These are phyloP conservation scores for Drosophila infuscata DNA, from an alignment of 2,888 invertebrate species.

Conservation along the genomic window DNA sequence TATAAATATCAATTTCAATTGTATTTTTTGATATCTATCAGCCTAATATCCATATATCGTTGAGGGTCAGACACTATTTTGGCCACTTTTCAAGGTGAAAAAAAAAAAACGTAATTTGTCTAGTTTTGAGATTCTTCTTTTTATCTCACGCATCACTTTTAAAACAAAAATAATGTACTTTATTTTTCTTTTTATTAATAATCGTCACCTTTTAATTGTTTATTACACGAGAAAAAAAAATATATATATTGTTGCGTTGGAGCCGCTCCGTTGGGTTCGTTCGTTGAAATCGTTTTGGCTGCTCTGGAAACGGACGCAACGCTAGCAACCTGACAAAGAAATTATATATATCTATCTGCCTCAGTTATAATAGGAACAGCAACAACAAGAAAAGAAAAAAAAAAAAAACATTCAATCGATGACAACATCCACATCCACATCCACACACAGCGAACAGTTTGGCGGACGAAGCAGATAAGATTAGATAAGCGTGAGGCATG, in stretches of 20 bases:
- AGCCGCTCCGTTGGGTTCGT: slow-evolving; percentile 65
- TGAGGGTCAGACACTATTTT: slow-evolving; percentile 13
- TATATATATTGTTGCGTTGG: slow-evolving; percentile 13
- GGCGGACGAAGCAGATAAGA: slow-evolving; percentile 49
- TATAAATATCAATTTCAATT: not conserved
- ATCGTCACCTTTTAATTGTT: slow-evolving; percentile 52
- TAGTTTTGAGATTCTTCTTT: not conserved
- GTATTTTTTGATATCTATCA: slow-evolving; percentile 1
- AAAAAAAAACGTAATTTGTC: not conserved
- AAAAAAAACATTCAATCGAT: slow-evolving; percentile 39
- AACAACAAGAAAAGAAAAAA: slow-evolving; percentile 12
- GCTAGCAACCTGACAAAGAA: slow-evolving; percentile 34
- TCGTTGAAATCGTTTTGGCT: slow-evolving; percentile 70
- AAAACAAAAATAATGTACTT: not conserved
- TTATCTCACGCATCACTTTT: not conserved
- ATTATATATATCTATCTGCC: not conserved
- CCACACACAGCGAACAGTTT: slow-evolving; percentile 35
- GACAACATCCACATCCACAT: slow-evolving; percentile 56
- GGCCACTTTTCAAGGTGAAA: slow-evolving; percentile 18
- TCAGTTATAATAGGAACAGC: slow-evolving; percentile 6
- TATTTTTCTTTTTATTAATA: not conserved
- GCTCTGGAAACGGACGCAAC: slow-evolving; percentile 22
- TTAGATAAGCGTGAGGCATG: slow-evolving; percentile 41
- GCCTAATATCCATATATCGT: not conserved
- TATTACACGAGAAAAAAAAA: slow-evolving; percentile 27